A percentile compares a stretch with the other conserved stretches of the same genome.
phyloP scores from a whole-genome alignment of 2,888 invertebrate species.

The Platycheirus rosarum region DNA sequence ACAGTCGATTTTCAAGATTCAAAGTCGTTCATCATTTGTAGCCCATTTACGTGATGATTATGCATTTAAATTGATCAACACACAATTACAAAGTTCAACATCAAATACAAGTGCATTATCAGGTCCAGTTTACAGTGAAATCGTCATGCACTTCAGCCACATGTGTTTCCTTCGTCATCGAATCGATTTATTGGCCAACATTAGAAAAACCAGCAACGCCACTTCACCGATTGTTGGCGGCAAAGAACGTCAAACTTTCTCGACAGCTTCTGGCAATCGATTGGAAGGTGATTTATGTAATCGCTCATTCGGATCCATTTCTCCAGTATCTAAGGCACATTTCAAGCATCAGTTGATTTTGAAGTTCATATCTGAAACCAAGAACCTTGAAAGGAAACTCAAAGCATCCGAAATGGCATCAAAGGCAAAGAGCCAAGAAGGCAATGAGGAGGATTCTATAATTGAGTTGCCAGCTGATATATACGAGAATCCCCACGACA shows the following conservation, averaged over 20 bases:
- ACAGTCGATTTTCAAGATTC: slow-evolving; percentile 76
- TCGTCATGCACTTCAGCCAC: slow-evolving; percentile 75
- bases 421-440: slow-evolving; percentile 16
- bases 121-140: slow-evolving; percentile 55
- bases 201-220: slow-evolving; percentile 23
- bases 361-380: slow-evolving; percentile 75
- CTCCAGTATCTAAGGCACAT: slow-evolving; percentile 75
- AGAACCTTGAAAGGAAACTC: slow-evolving; percentile 74
- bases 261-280: slow-evolving; percentile 33
- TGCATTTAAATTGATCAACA: slow-evolving; percentile 63
- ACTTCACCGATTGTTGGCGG: slow-evolving; percentile 3
- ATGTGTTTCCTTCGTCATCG: slow-evolving; percentile 76
- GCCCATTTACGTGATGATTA: slow-evolving; percentile 73
- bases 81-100: background rate
- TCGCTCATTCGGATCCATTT: slow-evolving; percentile 75
- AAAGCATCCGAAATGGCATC: slow-evolving; percentile 69
- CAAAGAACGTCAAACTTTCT: background rate
- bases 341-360: slow-evolving; percentile 75
- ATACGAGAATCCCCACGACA: slow-evolving; percentile 77
- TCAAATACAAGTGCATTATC: background rate
- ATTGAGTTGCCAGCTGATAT: slow-evolving; percentile 76
- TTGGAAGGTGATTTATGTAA: slow-evolving; percentile 76
- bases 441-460: slow-evolving; percentile 75
- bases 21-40: slow-evolving; percentile 76
- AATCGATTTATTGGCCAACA: slow-evolving; percentile 75